Base-by-base conservation (phyloP, 2,888 invertebrate genomes). In the Acrobasis consociella region DNA sequence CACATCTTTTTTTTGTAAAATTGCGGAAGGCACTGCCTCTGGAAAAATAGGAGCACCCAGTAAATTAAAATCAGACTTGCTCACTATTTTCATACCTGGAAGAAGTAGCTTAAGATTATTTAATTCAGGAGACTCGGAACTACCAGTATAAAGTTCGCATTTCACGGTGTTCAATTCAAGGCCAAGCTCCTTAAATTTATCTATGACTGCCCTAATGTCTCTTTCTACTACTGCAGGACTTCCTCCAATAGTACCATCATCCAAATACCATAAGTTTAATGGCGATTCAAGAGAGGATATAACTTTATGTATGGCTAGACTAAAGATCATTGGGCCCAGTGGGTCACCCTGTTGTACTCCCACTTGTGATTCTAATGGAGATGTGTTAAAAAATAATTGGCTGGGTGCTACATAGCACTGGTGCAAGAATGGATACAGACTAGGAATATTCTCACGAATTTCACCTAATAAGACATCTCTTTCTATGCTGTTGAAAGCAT, bases 11-110 rank as follows among this genome's bases (percentile, higher is more conserved):
- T 39, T 39, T 3, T 39, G 39, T 39, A 39, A 5, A 39, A 39
- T 39, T 9, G 74, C 66, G 11, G n/a, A 16, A 15, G 16, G 49
- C 11, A n/a, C n/a, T n/a, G 49, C 49, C 49, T 49, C 49, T n/a
- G 16, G 49, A 49, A 49, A 49, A 49, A 49, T 49, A 1, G 5
- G 49, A 11, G 49, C n/a, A 13, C 49, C 49, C 49, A 49, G n/a
- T 8, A 49, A 16, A 8, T 7, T 49, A 13, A 49, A 49, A n/a
- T n/a, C 16, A 13, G 11, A 9, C n/a, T n/a, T n/a, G 8, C n/a
- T 13, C n/a, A 13, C 8, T 1, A 15, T 7, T 8, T 49, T 49
- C 8, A 49, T 8, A 11, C 49, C 49, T 8, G 49, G 11, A 13
- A 49, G 49, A 7, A 49, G 49, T 16, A 3, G n/a, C 1, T 1